These are phyloP conservation scores for Ruditapes philippinarum DNA, from an alignment of 1,140 invertebrate genomes.

Conservation along the genomic window DNA sequence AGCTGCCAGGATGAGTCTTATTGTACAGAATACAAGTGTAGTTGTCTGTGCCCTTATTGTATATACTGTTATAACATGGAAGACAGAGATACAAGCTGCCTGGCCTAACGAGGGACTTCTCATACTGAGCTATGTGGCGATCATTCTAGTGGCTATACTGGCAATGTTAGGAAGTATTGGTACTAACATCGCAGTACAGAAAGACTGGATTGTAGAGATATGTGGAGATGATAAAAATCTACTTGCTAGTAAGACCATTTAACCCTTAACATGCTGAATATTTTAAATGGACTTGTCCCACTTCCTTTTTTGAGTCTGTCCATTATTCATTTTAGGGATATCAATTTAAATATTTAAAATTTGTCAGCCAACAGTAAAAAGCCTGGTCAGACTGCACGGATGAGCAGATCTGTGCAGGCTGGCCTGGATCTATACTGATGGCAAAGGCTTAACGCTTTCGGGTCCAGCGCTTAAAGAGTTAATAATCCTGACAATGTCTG, in stretches of 20 bases:
- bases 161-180: slow-evolving; percentile 85
- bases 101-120: slow-evolving; percentile 69
- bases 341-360: no score
- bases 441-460: no score
- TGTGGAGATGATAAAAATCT: slow-evolving; percentile 80
- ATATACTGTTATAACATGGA: slow-evolving; percentile 66
- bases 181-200: slow-evolving; percentile 87
- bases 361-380: no score
- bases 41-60: slow-evolving; percentile 73
- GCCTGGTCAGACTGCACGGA: no score
- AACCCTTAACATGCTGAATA: no score
- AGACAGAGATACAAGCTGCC: slow-evolving; percentile 49
- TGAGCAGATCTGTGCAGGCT: no score
- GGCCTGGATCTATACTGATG: no score
- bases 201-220: slow-evolving; percentile 89
- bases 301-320: no score
- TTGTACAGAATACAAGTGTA: slow-evolving; percentile 76
- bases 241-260: slow-evolving; percentile 76
- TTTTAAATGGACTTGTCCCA: no score
- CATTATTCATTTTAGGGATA: background rate
- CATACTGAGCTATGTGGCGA: slow-evolving; percentile 71
- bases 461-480: no score
- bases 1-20: slow-evolving; percentile 74
- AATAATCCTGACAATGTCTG: no score
- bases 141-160: slow-evolving; percentile 82